Conservation (phyloP, 2,797 vertebrate genomes). For the Pelobates cultripes region DNA sequence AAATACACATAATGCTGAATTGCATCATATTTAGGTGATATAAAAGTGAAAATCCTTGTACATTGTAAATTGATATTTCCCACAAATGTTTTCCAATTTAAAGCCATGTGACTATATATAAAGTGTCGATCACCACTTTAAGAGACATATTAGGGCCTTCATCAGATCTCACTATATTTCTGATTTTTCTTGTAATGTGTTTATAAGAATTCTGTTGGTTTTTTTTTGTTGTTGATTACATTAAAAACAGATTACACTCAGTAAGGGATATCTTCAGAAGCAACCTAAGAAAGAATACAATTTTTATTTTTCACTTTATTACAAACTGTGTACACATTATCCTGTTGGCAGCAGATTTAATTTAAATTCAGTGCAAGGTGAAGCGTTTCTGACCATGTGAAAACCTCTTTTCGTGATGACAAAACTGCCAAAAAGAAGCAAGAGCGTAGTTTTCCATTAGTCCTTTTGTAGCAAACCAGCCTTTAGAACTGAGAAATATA, state of each 20-base stretch:
- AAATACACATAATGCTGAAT: too few relatives aligned
- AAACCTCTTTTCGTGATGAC: not conserved
- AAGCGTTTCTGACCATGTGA: conserved; percentile 1
- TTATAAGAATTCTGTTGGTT: too few relatives aligned
- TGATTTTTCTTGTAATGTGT: too few relatives aligned
- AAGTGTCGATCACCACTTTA: too few relatives aligned
- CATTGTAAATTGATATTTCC: too few relatives aligned
- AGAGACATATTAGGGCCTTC: too few relatives aligned
- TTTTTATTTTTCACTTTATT: conserved; percentile 38
- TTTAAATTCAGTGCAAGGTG: conserved; percentile 41
- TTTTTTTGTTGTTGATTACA: too few relatives aligned
- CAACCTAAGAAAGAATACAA: conserved; percentile 32
- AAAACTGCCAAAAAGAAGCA: conserved; percentile 24
- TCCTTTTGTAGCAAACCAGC: not conserved
- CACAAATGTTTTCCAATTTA: too few relatives aligned
- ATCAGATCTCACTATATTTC: too few relatives aligned
- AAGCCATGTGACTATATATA: too few relatives aligned
- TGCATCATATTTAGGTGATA: too few relatives aligned
- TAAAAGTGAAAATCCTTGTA: too few relatives aligned
- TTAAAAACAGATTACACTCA: not conserved
- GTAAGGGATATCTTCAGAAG: not conserved
- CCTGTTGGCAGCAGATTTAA: conserved; percentile 9
- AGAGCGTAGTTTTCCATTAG: not conserved
- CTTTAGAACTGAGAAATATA: not conserved
- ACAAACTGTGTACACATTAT: conserved; percentile 37